Evolutionary conservation across 2,888 invertebrate genomes (phyloP).

Genomic region (Metallyticus violacea): DNA sequence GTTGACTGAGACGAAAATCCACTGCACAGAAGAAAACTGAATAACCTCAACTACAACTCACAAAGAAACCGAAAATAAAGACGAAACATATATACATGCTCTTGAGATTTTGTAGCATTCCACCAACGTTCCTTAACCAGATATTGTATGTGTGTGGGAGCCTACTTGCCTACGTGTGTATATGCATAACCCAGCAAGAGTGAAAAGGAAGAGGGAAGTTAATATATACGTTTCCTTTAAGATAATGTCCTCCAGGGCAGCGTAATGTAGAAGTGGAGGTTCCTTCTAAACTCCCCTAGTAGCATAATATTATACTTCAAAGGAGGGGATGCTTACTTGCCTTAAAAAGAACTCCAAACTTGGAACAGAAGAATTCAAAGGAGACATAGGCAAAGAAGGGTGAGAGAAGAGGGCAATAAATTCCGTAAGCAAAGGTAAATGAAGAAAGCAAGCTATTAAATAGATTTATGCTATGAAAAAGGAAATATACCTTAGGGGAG

Average conservation of each 20-base stretch:
- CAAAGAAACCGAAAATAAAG: not conserved
- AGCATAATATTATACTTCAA: too few species aligned
- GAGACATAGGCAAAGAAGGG: not conserved
- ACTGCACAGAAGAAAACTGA: not conserved
- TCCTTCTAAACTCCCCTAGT: too few species aligned
- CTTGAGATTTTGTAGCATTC: not conserved
- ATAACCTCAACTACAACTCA: too few species aligned
- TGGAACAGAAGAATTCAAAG: too few species aligned
- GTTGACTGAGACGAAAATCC: not conserved
- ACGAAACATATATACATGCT: not conserved
- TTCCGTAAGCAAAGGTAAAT: not conserved
- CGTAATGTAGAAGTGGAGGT: not conserved
- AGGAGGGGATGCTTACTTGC: too few species aligned
- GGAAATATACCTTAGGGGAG: not conserved
- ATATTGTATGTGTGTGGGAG: not conserved
- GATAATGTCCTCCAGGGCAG: not conserved
- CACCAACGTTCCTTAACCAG: not conserved
- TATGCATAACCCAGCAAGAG: too few species aligned
- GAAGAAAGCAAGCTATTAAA: not conserved
- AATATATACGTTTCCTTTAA: constrained; percentile 10
- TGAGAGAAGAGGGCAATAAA: not conserved
- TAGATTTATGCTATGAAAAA: not conserved
- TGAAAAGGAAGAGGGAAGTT: not conserved
- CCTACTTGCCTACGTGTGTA: too few species aligned
- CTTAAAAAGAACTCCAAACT: too few species aligned